Base-by-base conservation (phyloP, 2,797 vertebrate species). In the Xenops minutus region DNA sequence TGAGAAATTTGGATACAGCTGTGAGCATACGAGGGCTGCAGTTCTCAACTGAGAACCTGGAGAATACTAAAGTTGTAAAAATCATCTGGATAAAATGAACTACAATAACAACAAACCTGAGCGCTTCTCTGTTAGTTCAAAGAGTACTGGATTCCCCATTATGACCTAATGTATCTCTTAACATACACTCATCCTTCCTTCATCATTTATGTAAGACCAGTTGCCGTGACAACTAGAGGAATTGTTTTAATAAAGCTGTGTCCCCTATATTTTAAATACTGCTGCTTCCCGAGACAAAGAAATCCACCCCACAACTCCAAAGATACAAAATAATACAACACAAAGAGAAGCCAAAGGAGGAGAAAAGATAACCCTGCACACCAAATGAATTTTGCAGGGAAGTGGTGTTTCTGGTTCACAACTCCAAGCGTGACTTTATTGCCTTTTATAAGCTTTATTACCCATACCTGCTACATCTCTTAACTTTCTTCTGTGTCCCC, bases 231-330 rank as follows among this genome's bases (percentile, higher is more conserved):
- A 92, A 85, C 80, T 44, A 41, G 91, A 95, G 82, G 12, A 95
- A 95, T 43, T 82, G 49, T 81, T 95, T 91, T 85, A 92, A 87
- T 94, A 92, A 94, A 83, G 43, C 41, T 16, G 43, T 29, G 26
- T 26, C 37, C 55, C 36, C 41, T 51, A 7, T 64, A 85, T 64
- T 86, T 83, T 73, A 93, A 92, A 69, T 30, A 62, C 26, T 75
- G 30, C 51, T 85, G 39, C 54, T 44, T 94, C 61, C 51, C 21
- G 43, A 77, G 61, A 83, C 55, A 92, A 84, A 93, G 22, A 77
- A 85, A 91, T 68, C 37, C 7, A 86, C 23, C 9, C 20, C 51
- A 36, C 7, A 83, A 48, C 69, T 85, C 37, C 36, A 77, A 58
- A 64, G 44, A 56, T 10, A 67, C 11, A 77, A 85, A 92, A 94